Percentiles rank a stretch among this genome's conserved stretches.
Evolutionary conservation across 2,113 vertebrate genomes (phyloP).

Genomic region (Paedocypris sp.): DNA sequence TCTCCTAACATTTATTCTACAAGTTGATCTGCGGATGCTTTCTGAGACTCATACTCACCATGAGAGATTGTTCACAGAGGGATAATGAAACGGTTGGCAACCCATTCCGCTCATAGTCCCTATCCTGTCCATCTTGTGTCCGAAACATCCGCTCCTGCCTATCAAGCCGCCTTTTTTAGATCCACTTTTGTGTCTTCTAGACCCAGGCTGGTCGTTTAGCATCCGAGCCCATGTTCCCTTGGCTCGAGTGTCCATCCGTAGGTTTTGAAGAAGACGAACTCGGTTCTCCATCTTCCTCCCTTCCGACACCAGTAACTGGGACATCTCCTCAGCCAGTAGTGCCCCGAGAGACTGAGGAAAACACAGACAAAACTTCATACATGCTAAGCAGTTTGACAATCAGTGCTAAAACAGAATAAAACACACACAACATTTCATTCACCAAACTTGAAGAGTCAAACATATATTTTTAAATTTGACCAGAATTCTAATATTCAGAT

Average conservation of each 20-base stretch:
- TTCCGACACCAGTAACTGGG: slow-evolving; percentile 63
- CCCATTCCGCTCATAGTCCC: slow-evolving; percentile 90
- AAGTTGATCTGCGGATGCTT: too few species aligned
- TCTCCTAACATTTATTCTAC: too few species aligned
- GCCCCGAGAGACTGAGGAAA: slow-evolving; percentile 59
- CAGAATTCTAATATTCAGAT: too few species aligned
- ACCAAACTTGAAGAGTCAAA: too few species aligned
- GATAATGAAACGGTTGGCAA: slow-evolving; percentile 62
- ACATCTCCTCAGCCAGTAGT: slow-evolving; percentile 67
- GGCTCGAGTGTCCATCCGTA: slow-evolving; percentile 69
- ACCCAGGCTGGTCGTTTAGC: slow-evolving; percentile 66
- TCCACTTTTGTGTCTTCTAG: slow-evolving; percentile 64
- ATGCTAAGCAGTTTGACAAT: background rate
- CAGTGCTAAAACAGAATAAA: background rate
- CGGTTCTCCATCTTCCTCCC: slow-evolving; percentile 58
- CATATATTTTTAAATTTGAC: too few species aligned
- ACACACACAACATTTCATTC: background rate
- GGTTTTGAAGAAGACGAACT: slow-evolving; percentile 70
- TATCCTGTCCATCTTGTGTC: slow-evolving; percentile 93
- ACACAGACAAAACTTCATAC: background rate
- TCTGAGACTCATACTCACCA: slow-evolving; percentile 59
- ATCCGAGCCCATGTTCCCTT: slow-evolving; percentile 72
- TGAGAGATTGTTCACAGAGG: slow-evolving; percentile 38
- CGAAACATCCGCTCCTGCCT: slow-evolving; percentile 78
- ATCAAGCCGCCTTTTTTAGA: slow-evolving; percentile 73